These are phyloP conservation scores for Drosophila mimica DNA, from an alignment of 2,888 invertebrate species.

Conservation along the genomic window DNA sequence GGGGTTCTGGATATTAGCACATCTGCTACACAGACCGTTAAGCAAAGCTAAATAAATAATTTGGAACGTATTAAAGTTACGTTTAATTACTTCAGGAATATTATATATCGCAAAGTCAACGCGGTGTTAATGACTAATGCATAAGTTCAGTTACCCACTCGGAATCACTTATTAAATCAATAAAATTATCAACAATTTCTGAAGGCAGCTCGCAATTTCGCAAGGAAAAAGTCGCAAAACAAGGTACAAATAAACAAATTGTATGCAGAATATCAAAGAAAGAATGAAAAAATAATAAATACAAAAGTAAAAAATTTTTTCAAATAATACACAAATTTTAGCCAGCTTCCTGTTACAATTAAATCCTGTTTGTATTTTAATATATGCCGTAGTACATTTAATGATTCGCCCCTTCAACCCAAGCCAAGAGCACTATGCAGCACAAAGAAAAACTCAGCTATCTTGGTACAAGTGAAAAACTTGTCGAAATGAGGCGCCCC, in stretches of 20 bases:
- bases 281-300: background rate
- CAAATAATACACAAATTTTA: background rate
- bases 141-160: slow-evolving; percentile 28
- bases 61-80: slow-evolving; percentile 18
- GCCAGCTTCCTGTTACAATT: background rate
- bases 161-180: slow-evolving; percentile 64
- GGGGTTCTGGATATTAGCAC: slow-evolving; percentile 14
- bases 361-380: background rate
- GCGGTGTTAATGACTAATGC: slow-evolving; percentile 19
- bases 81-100: slow-evolving; percentile 32
- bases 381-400: background rate
- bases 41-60: slow-evolving; percentile 34
- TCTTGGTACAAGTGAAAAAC: slow-evolving; percentile 14
- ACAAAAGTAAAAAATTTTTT: background rate
- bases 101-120: slow-evolving; percentile 23
- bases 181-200: slow-evolving; percentile 55
- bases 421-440: background rate
- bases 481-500: slow-evolving; percentile 4
- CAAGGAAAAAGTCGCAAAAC: slow-evolving; percentile 13
- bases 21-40: slow-evolving; percentile 23
- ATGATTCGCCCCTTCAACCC: background rate
- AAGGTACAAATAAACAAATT: background rate
- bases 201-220: slow-evolving; percentile 4
- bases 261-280: background rate
- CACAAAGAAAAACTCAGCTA: slow-evolving; percentile 28